These are phyloP conservation scores for Deroplatys truncata DNA, from an alignment of 2,888 invertebrate species.

Conservation along the genomic window DNA sequence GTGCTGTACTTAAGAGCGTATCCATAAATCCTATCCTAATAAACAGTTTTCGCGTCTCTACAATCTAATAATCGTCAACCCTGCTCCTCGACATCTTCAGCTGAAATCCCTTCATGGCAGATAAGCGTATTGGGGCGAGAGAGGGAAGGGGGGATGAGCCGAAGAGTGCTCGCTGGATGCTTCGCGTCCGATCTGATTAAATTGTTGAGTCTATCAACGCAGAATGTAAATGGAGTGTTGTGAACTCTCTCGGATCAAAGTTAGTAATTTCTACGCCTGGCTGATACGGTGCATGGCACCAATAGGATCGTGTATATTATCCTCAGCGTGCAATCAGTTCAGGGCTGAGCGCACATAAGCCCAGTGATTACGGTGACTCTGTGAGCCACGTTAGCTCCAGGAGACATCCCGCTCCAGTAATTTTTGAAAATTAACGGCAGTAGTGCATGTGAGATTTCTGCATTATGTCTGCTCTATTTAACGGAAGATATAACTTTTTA, in stretches of 20 bases:
- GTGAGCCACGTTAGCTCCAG: not conserved
- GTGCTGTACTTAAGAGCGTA: not conserved
- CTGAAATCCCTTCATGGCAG: not conserved
- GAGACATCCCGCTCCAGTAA: not conserved
- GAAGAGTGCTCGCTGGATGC: not conserved
- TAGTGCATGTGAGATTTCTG: not conserved
- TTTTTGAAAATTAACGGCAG: not conserved
- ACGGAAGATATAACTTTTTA: not conserved
- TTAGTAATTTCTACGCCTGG: not conserved
- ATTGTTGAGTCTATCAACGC: conserved; percentile 1
- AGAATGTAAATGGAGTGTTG: not conserved
- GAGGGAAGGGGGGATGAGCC: not conserved
- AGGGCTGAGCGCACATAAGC: not conserved
- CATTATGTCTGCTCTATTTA: not conserved
- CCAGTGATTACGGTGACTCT: not conserved
- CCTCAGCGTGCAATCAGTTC: not conserved
- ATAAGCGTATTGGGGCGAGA: not conserved
- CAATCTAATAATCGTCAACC: not conserved
- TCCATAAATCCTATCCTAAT: not conserved
- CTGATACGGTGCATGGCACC: not conserved
- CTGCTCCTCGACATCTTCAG: not conserved
- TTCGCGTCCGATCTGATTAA: not conserved
- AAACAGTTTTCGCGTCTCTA: not conserved
- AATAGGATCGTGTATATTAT: not conserved
- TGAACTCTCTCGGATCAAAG: not conserved